A percentile compares a stretch with the other conserved stretches of the same genome.
Conservation (phyloP, 2,113 vertebrate genomes). For the Neotoma lepida region DNA sequence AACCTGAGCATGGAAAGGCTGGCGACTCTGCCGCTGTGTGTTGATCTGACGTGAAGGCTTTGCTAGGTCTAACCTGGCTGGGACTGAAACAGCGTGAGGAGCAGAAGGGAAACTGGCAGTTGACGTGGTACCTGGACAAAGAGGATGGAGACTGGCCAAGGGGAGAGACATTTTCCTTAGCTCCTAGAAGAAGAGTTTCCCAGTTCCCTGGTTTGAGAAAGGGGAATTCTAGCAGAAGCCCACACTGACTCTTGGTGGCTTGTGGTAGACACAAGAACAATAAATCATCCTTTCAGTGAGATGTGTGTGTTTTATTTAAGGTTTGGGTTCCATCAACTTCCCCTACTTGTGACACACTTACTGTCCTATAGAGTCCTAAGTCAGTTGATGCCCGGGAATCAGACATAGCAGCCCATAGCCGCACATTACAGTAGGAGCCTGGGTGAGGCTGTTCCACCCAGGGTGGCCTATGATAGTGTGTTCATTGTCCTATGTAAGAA, state of each 20-base stretch:
- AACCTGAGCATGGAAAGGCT: not conserved
- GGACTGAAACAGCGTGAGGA: not conserved
- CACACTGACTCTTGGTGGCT: not conserved
- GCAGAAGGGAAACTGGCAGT: not conserved
- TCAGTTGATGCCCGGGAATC: not conserved
- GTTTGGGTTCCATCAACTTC: not conserved
- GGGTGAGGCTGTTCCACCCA: not conserved
- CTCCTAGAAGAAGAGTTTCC: not conserved
- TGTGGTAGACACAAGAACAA: not conserved
- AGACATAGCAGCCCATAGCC: not conserved
- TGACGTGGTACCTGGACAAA: not conserved
- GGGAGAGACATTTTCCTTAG: not conserved
- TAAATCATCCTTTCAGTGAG: not conserved
- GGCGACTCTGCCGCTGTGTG: not conserved
- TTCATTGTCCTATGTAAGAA: not conserved
- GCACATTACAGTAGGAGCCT: too few species aligned
- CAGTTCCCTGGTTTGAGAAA: not conserved
- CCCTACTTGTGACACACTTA: not conserved
- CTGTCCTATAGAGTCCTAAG: not conserved
- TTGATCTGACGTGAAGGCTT: not conserved
- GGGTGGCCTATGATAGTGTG: accelerated
- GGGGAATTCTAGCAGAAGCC: not conserved
- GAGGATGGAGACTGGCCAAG: not conserved
- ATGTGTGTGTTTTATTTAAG: not conserved
- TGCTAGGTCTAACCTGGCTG: not conserved